These are phyloP conservation scores for Alitta virens DNA, from an alignment of 2,888 invertebrate genomes.

Conservation along the genomic window DNA sequence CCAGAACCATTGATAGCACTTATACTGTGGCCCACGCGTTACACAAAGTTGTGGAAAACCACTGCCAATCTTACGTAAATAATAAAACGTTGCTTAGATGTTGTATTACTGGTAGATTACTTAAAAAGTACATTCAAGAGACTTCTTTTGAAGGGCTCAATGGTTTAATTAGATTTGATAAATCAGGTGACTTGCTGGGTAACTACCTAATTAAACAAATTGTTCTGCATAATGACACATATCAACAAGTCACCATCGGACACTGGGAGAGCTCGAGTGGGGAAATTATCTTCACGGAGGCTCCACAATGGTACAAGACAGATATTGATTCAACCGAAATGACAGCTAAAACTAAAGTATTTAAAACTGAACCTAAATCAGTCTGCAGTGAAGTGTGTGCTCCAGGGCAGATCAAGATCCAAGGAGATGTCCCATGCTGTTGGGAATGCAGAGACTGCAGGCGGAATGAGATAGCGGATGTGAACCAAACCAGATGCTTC, in stretches of 20 bases:
- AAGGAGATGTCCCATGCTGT: background rate
- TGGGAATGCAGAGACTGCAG: background rate
- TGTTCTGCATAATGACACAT: background rate
- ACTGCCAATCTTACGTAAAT: background rate
- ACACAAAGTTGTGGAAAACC: background rate
- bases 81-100: background rate
- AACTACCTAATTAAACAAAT: background rate
- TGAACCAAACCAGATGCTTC: background rate
- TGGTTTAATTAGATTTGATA: background rate
- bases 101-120: background rate
- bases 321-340: background rate
- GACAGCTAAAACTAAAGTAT: too few species aligned
- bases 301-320: background rate
- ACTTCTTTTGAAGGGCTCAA: background rate
- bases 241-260: background rate
- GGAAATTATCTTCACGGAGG: background rate
- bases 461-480: background rate
- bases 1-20: background rate
- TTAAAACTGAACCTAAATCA: background rate
- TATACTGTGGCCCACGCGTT: background rate
- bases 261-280: background rate
- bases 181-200: background rate
- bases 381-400: background rate
- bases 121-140: background rate
- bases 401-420: background rate